These are phyloP conservation scores for Triplophysa bombifrons DNA, from an alignment of 2,797 vertebrate genomes.

Conservation along the genomic window DNA sequence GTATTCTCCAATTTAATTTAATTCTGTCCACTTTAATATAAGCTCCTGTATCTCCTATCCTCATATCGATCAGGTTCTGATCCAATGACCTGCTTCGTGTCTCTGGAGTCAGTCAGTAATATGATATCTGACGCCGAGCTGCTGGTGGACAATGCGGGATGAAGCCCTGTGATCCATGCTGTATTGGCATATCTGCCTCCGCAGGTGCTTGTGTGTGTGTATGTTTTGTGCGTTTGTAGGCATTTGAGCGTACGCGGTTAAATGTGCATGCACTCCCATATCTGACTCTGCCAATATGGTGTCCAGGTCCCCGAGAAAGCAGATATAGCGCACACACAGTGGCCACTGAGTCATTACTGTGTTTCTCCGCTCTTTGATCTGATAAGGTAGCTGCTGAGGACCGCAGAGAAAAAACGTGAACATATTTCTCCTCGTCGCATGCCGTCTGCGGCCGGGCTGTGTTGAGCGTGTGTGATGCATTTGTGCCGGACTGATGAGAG, in stretches of 20 bases:
- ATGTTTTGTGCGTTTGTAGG: neutral
- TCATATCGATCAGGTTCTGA: slow-evolving; percentile 48
- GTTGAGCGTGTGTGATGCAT: slow-evolving; percentile 27
- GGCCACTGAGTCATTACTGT: slow-evolving; percentile 32
- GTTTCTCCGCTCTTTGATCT: slow-evolving; percentile 46
- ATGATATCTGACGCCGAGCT: slow-evolving; percentile 53
- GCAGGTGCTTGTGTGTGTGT: slow-evolving; percentile 4
- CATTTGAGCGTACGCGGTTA: slow-evolving; percentile 3
- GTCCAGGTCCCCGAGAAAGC: slow-evolving; percentile 19
- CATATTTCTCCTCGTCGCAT: slow-evolving; percentile 35
- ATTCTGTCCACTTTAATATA: slow-evolving; percentile 49
- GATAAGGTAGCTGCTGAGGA: slow-evolving; percentile 45
- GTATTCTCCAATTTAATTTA: slow-evolving; percentile 47
- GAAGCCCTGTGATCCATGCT: slow-evolving; percentile 36
- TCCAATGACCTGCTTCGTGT: slow-evolving; percentile 40
- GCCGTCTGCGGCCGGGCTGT: slow-evolving; percentile 4
- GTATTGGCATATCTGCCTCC: slow-evolving; percentile 45
- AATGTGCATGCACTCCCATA: slow-evolving; percentile 10
- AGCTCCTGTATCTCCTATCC: slow-evolving; percentile 44
- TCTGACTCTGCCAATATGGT: slow-evolving; percentile 25
- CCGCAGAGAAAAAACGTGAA: slow-evolving; percentile 28
- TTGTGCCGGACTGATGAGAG: slow-evolving; percentile 23
- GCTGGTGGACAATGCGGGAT: slow-evolving; percentile 44
- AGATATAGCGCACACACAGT: slow-evolving; percentile 19
- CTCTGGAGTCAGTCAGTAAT: slow-evolving; percentile 55